Conservation (phyloP, 2,113 vertebrate species). For the Casuarius casuarius region DNA sequence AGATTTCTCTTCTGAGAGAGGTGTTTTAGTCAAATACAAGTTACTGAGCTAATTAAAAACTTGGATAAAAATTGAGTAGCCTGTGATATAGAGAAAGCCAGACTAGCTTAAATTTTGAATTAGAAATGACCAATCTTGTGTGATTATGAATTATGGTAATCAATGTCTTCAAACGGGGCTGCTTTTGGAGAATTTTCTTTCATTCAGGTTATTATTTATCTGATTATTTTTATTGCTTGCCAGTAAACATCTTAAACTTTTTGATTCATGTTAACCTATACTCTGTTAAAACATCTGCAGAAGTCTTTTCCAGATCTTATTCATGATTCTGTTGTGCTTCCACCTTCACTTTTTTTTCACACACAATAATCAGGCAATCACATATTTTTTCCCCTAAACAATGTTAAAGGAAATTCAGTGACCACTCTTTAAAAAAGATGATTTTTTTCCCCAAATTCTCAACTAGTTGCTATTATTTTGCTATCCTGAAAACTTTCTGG, state of each 20-base stretch:
- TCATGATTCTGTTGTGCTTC: background rate
- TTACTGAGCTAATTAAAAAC: background rate
- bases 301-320: background rate
- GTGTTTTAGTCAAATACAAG: background rate
- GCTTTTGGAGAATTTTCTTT: background rate
- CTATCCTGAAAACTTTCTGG: background rate
- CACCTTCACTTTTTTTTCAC: background rate
- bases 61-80: background rate
- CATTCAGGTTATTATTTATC: background rate
- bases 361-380: background rate
- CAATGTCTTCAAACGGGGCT: background rate
- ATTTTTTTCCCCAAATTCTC: background rate
- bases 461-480: background rate
- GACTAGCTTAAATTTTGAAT: background rate
- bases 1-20: background rate
- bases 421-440: background rate
- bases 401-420: background rate
- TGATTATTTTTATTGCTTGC: background rate
- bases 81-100: background rate
- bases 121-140: background rate
- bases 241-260: background rate
- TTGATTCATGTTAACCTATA: background rate
- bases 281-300: background rate
- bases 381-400: background rate
- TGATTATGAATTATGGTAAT: background rate